These are phyloP conservation scores for Reinhardtius hippoglossoides DNA, from an alignment of 2,113 vertebrate species.

Conservation along the genomic window DNA sequence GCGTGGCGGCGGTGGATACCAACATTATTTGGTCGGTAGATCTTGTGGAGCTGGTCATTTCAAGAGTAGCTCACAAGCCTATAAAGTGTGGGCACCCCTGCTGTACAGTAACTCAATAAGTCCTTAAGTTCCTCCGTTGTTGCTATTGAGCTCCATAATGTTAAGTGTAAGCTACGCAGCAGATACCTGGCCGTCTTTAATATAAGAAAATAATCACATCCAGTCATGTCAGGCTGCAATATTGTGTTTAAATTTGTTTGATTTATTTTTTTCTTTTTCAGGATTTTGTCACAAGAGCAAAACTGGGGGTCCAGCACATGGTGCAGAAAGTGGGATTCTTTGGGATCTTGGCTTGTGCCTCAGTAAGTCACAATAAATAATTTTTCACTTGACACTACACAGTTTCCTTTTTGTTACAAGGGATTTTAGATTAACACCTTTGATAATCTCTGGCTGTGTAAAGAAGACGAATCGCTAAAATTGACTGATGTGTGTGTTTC, in stretches of 20 bases:
- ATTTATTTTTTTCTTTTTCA: constrained; percentile 64
- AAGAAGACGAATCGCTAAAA: background rate
- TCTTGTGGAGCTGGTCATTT: too few species aligned
- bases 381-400: background rate
- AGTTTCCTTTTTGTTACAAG: background rate
- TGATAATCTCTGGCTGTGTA: background rate
- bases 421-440: background rate
- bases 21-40: too few species aligned
- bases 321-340: constrained; percentile 99
- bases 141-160: too few species aligned
- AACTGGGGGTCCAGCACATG: constrained; percentile 94
- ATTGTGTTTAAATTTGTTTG: background rate
- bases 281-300: constrained; percentile 95
- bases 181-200: too few species aligned
- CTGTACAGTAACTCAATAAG: too few species aligned
- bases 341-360: constrained; percentile 97
- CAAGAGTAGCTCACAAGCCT: too few species aligned
- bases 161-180: too few species aligned
- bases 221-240: background rate
- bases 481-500: constrained; percentile 17
- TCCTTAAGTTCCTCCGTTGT: too few species aligned
- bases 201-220: background rate
- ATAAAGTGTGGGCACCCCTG: too few species aligned
- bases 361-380: constrained; percentile 84
- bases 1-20: too few species aligned